Base-by-base conservation (phyloP, 2,888 invertebrate species). In the Harpalus rufipes region DNA sequence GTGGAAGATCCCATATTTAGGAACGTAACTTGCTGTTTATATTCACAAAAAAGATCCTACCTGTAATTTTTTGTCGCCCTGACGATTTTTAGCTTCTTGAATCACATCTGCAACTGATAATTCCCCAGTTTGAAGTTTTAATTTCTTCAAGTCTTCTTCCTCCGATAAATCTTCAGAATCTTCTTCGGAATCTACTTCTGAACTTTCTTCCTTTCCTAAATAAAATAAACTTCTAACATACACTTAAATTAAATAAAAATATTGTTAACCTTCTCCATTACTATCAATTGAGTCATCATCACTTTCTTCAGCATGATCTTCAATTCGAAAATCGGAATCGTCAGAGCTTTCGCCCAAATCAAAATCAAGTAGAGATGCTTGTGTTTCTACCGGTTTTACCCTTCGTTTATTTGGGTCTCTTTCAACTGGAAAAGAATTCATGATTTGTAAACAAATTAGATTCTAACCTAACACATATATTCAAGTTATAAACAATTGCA, bases 291-390 rank as follows among this genome's bases (percentile, higher is more conserved):
- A 95, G 90, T 96, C 95, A 89, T 96, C 95, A 90, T 95, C 96
- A 86, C 96, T 96, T 88, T 96, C 95, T 87, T 95, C 95, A 84
- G 94, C 94, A 89, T 96, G 96, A 90, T 96, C 96, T 90, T 97
- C 97, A 85, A 97, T 97, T 82, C 97, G 94, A 91, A 98, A 98
- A 91, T 98, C 98, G 86, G 97, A 98, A 91, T 98, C 98, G 90
- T 98, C 97, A 0, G 97, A 97, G 90, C 97, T 97, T 90, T 97
- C 97, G 56, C 96, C 97, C 85, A 97, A 92, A 92, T 97, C 97
- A 88, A 97, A 96, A 90, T 96, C 96, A 79, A 96, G 91, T 84
- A 97, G 91, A 7, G 96, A 95, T 86, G 96, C 95, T 61, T 94
- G 94, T 7, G 95, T 94, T 89, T 93, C 95, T 85, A 94, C 96